Evolutionary conservation across 2,888 invertebrate species (phyloP).

Genomic region (Drosophila testacea): DNA sequence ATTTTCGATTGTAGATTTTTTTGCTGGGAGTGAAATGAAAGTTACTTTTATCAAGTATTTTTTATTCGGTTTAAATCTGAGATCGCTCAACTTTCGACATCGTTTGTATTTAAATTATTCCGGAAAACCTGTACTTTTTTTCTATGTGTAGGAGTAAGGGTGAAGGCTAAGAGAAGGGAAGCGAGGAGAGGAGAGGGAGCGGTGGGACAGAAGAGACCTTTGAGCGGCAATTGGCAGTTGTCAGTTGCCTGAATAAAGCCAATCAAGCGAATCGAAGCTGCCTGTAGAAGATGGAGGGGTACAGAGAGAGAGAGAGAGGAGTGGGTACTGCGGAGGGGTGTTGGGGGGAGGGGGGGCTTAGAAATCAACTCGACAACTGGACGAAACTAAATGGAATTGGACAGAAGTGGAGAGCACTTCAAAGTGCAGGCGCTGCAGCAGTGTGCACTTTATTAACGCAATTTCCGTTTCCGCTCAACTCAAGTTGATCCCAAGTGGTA

Average conservation of each 20-base stretch:
- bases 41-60: no score
- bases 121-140: no score
- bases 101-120: no score
- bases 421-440: constrained; percentile 34
- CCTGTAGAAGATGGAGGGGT: not conserved
- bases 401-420: constrained; percentile 30
- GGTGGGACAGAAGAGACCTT: not conserved
- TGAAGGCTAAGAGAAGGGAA: not conserved
- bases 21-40: no score
- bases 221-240: constrained; percentile 9
- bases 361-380: constrained; percentile 18
- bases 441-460: constrained; percentile 57
- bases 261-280: constrained; percentile 31
- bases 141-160: no score
- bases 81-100: no score
- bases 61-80: no score
- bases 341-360: not conserved
- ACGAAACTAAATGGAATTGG: constrained; percentile 36
- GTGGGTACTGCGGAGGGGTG: no score
- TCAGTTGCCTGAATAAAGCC: constrained; percentile 20
- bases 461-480: constrained; percentile 54
- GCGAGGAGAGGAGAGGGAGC: no score
- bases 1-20: no score
- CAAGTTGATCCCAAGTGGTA: constrained; percentile 2
- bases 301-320: not conserved